These are phyloP conservation scores for Galaxias olidus DNA, from an alignment of 2,797 vertebrate genomes.

Conservation along the genomic window DNA sequence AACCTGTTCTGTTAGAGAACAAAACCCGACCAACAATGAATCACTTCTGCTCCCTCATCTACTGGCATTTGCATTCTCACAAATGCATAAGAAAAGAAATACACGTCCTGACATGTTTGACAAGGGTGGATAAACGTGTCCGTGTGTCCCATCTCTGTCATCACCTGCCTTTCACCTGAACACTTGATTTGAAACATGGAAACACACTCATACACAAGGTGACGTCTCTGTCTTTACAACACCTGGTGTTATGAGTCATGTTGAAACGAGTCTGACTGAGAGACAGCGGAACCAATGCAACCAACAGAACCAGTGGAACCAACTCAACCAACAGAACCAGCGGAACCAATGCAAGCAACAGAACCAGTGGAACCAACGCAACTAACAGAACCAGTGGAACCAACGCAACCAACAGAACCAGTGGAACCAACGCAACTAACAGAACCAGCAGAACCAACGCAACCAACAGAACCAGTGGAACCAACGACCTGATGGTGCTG, in stretches of 20 bases:
- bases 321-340: no score
- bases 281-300: slow-evolving; percentile 23
- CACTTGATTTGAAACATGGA: background rate
- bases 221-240: slow-evolving; percentile 37
- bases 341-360: no score
- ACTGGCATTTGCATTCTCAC: slow-evolving; percentile 1
- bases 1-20: slow-evolving; percentile 29
- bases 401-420: no score
- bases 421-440: no score
- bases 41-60: background rate
- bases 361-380: no score
- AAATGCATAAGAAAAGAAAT: background rate
- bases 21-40: no score
- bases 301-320: no score
- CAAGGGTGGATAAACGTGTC: background rate
- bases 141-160: slow-evolving; percentile 20
- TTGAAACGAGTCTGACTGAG: slow-evolving; percentile 26
- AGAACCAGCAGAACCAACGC: no score
- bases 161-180: slow-evolving; percentile 5
- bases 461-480: background rate
- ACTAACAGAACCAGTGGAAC: slow-evolving; percentile 8
- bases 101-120: slow-evolving; percentile 27
- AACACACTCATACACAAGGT: slow-evolving; percentile 10
- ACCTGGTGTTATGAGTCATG: slow-evolving; percentile 57
- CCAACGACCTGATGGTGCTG: background rate